A percentile compares a stretch with the other conserved stretches of the same genome.
Conservation (phyloP, 2,797 vertebrate genomes). For the Crax fasciolata region DNA sequence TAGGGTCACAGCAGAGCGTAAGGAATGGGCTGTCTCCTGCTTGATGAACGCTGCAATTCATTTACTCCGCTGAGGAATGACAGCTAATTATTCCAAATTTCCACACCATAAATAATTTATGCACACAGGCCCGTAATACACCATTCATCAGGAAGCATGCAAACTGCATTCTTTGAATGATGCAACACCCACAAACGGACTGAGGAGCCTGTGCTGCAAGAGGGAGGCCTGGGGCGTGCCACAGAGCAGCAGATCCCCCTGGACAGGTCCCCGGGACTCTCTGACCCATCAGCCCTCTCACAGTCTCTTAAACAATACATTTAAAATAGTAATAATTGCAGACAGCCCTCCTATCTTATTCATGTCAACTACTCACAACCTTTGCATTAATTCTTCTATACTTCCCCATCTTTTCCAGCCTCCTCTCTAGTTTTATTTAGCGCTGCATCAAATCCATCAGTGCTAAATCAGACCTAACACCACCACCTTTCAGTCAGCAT, state of each 20-base stretch:
- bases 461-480: neutral
- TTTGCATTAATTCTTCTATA: neutral
- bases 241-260: neutral
- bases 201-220: neutral
- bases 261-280: neutral
- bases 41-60: conserved; percentile 82
- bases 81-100: conserved; percentile 85
- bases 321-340: neutral
- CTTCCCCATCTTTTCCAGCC: neutral
- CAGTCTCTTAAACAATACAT: neutral
- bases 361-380: neutral
- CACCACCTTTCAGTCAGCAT: neutral
- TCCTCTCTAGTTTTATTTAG: neutral
- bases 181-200: neutral
- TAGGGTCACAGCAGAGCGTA: conserved; percentile 66
- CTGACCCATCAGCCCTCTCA: neutral
- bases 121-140: neutral
- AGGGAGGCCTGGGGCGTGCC: neutral
- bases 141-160: conserved; percentile 47
- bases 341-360: neutral
- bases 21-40: conserved; percentile 81
- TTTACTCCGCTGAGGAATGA: conserved; percentile 80
- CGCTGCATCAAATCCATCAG: neutral
- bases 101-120: conserved; percentile 77
- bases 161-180: neutral